phyloP scores from a whole-genome alignment of 2,888 invertebrate genomes.

The Trissonchulus latispiculum region DNA sequence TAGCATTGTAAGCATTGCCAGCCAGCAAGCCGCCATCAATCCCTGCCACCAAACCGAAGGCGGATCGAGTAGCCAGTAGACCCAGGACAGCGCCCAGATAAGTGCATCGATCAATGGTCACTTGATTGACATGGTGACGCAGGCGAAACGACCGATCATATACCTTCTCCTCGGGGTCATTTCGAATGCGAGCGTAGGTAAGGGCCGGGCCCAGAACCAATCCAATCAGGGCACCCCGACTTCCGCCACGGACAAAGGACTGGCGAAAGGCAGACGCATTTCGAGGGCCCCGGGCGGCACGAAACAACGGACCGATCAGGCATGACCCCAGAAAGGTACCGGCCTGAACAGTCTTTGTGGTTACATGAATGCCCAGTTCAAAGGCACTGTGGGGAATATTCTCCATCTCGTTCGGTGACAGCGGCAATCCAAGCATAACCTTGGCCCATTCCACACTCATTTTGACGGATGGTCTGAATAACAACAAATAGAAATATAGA shows the following conservation, averaged over 20 bases:
- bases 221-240: neutral
- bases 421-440: neutral
- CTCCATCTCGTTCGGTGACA: neutral
- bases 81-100: conserved; percentile 3
- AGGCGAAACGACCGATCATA: conserved; percentile 17
- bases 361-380: conserved; percentile 14
- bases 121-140: conserved; percentile 6
- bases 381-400: neutral
- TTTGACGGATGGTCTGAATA: neutral
- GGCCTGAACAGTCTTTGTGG: conserved; percentile 1
- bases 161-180: conserved; percentile 1
- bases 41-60: neutral
- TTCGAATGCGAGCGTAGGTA: neutral
- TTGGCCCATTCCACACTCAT: neutral
- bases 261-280: neutral
- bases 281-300: neutral
- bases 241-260: neutral
- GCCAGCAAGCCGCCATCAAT: conserved; percentile 3
- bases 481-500: neutral
- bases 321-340: conserved; percentile 7
- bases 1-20: conserved; percentile 5
- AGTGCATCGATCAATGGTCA: neutral
- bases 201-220: neutral
- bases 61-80: neutral
- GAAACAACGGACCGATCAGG: neutral